Percentiles rank a stretch among this genome's conserved stretches.
Conservation (phyloP, 1,140 invertebrate genomes). For the Orussus abietinus region DNA sequence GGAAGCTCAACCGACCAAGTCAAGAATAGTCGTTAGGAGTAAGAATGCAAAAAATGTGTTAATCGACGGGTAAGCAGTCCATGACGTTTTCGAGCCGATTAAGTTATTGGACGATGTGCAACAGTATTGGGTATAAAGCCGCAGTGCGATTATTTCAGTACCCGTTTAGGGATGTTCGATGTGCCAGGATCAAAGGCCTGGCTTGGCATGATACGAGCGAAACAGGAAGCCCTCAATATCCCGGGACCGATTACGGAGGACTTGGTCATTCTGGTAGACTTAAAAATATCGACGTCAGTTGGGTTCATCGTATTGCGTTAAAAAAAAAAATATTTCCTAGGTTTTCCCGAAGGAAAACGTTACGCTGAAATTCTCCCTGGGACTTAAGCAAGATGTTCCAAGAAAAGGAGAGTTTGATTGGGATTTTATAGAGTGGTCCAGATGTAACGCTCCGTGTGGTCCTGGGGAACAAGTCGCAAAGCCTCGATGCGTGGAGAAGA, state of each 20-base stretch:
- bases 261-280: slow-evolving; percentile 33
- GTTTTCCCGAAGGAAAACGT: slow-evolving; percentile 28
- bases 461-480: slow-evolving; percentile 51
- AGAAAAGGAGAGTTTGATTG: slow-evolving; percentile 54
- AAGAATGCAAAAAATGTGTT: slow-evolving; percentile 37
- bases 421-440: slow-evolving; percentile 57
- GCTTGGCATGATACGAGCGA: slow-evolving; percentile 38
- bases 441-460: slow-evolving; percentile 60
- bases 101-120: too few relatives aligned
- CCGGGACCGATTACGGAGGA: slow-evolving; percentile 33
- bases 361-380: slow-evolving; percentile 36
- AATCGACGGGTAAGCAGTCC: slow-evolving; percentile 33
- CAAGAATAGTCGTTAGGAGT: slow-evolving; percentile 54
- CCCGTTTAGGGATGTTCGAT: slow-evolving; percentile 39
- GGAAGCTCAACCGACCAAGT: slow-evolving; percentile 53
- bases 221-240: slow-evolving; percentile 36
- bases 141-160: slow-evolving; percentile 26
- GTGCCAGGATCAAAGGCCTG: slow-evolving; percentile 38
- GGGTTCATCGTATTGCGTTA: neutral
- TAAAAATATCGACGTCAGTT: too few relatives aligned
- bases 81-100: neutral
- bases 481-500: slow-evolving; percentile 35
- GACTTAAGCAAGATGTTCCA: slow-evolving; percentile 20
- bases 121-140: too few relatives aligned
- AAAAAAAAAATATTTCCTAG: slow-evolving; percentile 13